These are phyloP conservation scores for Beris chalybata DNA, from an alignment of 2,888 invertebrate genomes.

Conservation along the genomic window DNA sequence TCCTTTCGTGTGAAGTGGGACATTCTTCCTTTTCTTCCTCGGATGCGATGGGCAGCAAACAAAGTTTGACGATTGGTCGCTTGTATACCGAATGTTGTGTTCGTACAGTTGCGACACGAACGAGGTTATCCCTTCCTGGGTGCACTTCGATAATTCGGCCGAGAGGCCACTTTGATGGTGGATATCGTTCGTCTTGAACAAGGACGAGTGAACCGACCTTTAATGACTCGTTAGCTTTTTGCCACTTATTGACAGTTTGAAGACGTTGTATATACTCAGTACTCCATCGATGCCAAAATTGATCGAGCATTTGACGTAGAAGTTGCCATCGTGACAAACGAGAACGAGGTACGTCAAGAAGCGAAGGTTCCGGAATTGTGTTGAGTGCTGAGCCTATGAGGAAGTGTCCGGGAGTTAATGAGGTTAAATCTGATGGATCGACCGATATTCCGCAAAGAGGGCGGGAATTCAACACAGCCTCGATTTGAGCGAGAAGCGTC, in stretches of 20 bases:
- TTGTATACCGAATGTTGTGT: not conserved
- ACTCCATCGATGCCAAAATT: constrained; percentile 1
- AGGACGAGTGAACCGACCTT: not conserved
- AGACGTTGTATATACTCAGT: constrained; percentile 1
- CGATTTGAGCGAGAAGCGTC: too few species aligned
- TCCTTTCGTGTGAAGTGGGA: too few species aligned
- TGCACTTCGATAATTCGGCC: not conserved
- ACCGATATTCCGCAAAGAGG: too few species aligned
- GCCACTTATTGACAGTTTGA: not conserved
- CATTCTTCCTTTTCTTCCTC: not conserved
- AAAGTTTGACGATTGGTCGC: constrained; percentile 1
- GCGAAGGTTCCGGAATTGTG: too few species aligned
- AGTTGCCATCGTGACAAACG: constrained; percentile 8
- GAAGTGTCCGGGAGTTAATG: too few species aligned
- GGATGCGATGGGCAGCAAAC: not conserved
- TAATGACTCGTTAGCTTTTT: not conserved
- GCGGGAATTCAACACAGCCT: too few species aligned
- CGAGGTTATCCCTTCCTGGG: not conserved
- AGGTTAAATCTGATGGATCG: too few species aligned
- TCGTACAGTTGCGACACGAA: not conserved
- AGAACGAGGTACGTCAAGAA: too few species aligned
- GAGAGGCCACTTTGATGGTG: constrained; percentile 9
- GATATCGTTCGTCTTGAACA: not conserved
- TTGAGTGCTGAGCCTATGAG: too few species aligned
- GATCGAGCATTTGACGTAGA: not conserved